These are phyloP conservation scores for Sorex fumeus DNA, from an alignment of 2,113 vertebrate genomes.

Conservation along the genomic window DNA sequence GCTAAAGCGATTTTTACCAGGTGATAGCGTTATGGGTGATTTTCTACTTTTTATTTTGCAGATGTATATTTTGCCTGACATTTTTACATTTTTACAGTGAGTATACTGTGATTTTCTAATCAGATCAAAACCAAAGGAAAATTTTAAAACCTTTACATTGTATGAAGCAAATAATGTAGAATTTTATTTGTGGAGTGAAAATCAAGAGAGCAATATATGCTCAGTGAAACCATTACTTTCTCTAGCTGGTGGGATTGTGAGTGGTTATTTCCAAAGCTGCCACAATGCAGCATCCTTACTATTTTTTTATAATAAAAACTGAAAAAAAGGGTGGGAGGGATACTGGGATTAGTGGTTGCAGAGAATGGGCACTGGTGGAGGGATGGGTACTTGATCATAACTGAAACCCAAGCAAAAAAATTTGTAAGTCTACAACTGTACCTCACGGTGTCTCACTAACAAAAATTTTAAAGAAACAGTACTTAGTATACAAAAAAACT, in stretches of 20 bases:
- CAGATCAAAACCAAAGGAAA: conserved; percentile 24
- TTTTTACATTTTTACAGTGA: not conserved
- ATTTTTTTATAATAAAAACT: conserved; percentile 22
- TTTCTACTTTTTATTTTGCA: too few relatives aligned
- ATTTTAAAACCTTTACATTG: not conserved
- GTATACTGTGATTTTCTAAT: conserved; percentile 23
- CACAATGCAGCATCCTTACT: not conserved
- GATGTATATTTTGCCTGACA: too few relatives aligned
- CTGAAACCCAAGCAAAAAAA: too few relatives aligned
- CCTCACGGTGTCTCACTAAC: too few relatives aligned
- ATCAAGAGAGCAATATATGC: not conserved
- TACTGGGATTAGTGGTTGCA: too few relatives aligned
- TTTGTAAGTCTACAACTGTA: too few relatives aligned
- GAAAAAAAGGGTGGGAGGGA: not conserved
- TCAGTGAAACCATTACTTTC: not conserved
- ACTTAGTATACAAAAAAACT: too few relatives aligned
- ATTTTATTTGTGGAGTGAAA: conserved; percentile 32
- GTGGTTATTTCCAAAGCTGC: conserved; percentile 5
- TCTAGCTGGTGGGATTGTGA: not conserved
- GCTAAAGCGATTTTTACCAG: too few relatives aligned
- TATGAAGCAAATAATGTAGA: conserved; percentile 7
- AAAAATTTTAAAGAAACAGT: too few relatives aligned
- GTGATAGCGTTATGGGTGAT: too few relatives aligned
- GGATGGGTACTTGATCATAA: too few relatives aligned
- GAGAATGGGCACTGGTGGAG: too few relatives aligned